Percentiles rank a stretch among this genome's conserved stretches.
phyloP scores from a whole-genome alignment of 2,888 invertebrate species.

The Lepidochrysops patricia region DNA sequence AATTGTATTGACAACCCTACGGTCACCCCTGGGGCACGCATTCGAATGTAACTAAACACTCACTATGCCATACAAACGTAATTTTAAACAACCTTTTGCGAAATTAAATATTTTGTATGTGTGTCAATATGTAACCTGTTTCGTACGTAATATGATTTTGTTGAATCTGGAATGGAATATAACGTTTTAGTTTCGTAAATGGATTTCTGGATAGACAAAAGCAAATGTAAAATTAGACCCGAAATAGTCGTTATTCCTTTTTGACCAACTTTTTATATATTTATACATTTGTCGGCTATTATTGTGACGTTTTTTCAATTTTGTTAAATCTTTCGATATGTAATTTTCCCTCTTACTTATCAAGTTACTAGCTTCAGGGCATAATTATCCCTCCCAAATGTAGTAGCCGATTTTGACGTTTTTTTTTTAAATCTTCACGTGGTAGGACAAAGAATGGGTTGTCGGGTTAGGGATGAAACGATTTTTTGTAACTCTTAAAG shows the following conservation, averaged over 20 bases:
- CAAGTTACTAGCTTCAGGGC: too few species aligned
- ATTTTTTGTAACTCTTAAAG: too few species aligned
- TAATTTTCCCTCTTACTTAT: too few species aligned
- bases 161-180: background rate
- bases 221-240: background rate
- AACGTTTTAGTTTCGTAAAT: background rate
- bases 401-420: too few species aligned
- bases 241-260: too few species aligned
- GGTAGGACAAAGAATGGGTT: too few species aligned
- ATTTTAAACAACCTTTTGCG: slow-evolving; percentile 16
- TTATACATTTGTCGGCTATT: background rate
- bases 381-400: too few species aligned
- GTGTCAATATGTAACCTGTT: slow-evolving; percentile 21
- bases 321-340: too few species aligned
- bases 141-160: slow-evolving; percentile 18
- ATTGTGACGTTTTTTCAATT: background rate
- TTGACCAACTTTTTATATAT: too few species aligned
- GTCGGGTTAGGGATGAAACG: too few species aligned
- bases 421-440: too few species aligned
- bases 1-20: background rate
- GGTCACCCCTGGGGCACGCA: slow-evolving; percentile 44
- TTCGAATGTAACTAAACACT: slow-evolving; percentile 43
- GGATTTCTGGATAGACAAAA: background rate
- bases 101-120: slow-evolving; percentile 18
- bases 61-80: slow-evolving; percentile 25